These are phyloP conservation scores for Pithecia hirsuta DNA, from an alignment of 2,797 vertebrate species.

Conservation along the genomic window DNA sequence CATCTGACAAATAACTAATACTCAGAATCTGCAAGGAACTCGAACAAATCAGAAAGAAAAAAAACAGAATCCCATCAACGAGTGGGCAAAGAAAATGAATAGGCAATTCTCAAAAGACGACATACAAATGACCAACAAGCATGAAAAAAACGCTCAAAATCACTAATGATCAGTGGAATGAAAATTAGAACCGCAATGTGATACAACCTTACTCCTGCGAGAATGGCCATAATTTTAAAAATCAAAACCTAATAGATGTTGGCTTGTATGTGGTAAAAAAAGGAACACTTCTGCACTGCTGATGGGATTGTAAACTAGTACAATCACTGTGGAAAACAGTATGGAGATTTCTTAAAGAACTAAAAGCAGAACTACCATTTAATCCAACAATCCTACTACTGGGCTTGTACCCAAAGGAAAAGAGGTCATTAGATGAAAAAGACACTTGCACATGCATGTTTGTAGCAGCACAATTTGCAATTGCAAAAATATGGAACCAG, in stretches of 20 bases:
- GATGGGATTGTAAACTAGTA: neutral
- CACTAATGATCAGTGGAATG: neutral
- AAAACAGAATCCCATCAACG: neutral
- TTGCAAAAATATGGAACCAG: no score
- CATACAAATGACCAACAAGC: neutral
- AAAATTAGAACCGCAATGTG: neutral
- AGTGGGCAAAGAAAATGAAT: neutral
- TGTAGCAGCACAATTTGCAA: neutral
- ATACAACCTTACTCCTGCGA: neutral
- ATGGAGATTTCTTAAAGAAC: neutral
- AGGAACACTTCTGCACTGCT: neutral
- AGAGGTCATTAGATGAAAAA: neutral
- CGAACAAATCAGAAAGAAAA: neutral
- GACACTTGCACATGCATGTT: neutral
- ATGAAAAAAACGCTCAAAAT: neutral
- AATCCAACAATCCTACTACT: neutral
- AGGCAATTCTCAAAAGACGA: neutral
- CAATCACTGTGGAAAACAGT: neutral
- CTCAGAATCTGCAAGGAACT: neutral
- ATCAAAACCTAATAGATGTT: neutral
- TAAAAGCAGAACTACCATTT: neutral
- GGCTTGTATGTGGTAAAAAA: neutral
- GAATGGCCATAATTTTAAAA: neutral
- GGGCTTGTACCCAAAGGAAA: neutral
- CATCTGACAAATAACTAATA: neutral